phyloP scores from a whole-genome alignment of 2,888 invertebrate genomes.

The Mamestra brassicae region DNA sequence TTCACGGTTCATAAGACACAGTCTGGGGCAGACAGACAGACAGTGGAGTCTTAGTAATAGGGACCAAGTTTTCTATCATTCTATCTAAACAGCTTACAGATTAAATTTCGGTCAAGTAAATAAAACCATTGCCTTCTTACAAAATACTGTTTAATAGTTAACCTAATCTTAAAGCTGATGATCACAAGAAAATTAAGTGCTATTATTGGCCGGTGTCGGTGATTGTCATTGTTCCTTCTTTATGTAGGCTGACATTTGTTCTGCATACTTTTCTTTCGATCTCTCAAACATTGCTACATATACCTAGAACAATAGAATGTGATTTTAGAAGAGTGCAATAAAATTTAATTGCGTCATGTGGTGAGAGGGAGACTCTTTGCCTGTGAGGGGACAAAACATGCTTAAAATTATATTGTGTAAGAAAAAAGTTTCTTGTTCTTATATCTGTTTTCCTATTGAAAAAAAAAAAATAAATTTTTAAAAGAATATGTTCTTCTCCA shows the following conservation, averaged over 20 bases:
- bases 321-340: neutral
- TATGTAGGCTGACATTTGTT: conserved; percentile 93
- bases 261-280: conserved; percentile 95
- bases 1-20: no score
- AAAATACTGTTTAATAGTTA: conserved; percentile 72
- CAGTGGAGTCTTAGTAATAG: no score
- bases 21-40: no score
- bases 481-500: no score
- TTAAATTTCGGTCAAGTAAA: conserved; percentile 10
- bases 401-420: no score
- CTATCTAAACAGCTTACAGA: neutral
- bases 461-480: no score
- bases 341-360: neutral
- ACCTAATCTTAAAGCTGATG: conserved; percentile 85
- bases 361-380: neutral
- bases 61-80: no score
- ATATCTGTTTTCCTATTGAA: no score
- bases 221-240: conserved; percentile 87
- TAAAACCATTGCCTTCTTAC: conserved; percentile 45
- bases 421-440: no score
- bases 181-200: conserved; percentile 82
- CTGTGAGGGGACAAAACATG: no score
- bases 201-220: conserved; percentile 60
- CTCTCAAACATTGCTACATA: conserved; percentile 93
- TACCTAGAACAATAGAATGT: conserved; percentile 87